Conservation (phyloP, 2,888 invertebrate species). For the Megalurothrips usitatus region DNA sequence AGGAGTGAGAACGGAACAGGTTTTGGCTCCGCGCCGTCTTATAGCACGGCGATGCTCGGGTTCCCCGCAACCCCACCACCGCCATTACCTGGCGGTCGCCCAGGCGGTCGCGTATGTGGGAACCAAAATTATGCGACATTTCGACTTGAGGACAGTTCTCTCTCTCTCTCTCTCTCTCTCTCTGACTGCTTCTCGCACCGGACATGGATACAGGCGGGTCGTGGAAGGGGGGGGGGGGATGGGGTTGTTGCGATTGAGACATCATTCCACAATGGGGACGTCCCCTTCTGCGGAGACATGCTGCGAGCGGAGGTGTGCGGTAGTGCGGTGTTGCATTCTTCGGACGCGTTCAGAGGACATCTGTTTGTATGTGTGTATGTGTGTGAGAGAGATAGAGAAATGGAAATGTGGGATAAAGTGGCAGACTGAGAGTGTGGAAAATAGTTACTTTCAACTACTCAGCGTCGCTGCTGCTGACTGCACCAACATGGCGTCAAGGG, state of each 20-base stretch:
- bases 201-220: background rate
- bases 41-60: background rate
- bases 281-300: background rate
- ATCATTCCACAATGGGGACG: background rate
- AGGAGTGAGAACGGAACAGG: background rate
- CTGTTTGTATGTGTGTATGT: background rate
- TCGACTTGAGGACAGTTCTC: background rate
- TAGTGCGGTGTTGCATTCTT: background rate
- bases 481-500: too few species aligned
- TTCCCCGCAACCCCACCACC: background rate
- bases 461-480: too few species aligned
- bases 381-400: background rate
- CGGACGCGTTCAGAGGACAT: background rate
- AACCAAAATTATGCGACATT: conserved; percentile 12
- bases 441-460: too few species aligned
- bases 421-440: too few species aligned
- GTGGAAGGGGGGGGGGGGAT: background rate
- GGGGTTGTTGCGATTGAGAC: background rate
- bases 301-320: too few species aligned
- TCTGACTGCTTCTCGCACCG: background rate
- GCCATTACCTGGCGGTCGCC: background rate
- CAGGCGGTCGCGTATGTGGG: conserved; percentile 21
- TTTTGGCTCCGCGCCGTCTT: background rate
- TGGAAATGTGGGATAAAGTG: too few species aligned
- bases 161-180: too few species aligned